These are phyloP conservation scores for Drosophila lini DNA, from an alignment of 1,140 invertebrate species.

Conservation along the genomic window DNA sequence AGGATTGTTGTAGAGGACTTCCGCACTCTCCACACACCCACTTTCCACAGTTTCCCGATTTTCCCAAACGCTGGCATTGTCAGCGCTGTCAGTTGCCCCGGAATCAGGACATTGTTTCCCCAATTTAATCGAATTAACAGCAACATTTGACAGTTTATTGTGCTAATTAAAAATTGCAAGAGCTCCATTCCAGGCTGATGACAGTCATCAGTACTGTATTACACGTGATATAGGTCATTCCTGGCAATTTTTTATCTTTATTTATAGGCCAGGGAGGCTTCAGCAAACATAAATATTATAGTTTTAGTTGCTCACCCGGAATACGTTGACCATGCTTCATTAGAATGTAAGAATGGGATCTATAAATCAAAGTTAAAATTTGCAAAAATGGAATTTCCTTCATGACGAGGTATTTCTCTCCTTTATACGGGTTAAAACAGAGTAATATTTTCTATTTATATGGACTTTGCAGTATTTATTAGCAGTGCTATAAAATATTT, in stretches of 20 bases:
- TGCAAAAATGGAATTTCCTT: too few relatives aligned
- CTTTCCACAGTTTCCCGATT: background rate
- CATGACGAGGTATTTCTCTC: too few relatives aligned
- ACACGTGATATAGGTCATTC: background rate
- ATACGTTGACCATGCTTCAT: background rate
- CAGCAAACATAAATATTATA: background rate
- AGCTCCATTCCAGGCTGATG: slow-evolving; percentile 4
- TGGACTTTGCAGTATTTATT: background rate
- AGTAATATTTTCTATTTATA: too few relatives aligned
- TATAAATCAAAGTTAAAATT: background rate
- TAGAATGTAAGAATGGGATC: background rate
- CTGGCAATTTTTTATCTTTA: background rate
- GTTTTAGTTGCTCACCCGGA: background rate
- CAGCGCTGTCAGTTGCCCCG: slow-evolving; percentile 31
- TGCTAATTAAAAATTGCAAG: slow-evolving; percentile 58
- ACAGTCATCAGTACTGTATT: background rate
- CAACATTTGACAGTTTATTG: slow-evolving; percentile 62
- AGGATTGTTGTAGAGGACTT: background rate
- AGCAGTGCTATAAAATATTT: too few relatives aligned
- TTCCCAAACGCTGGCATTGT: slow-evolving; percentile 46
- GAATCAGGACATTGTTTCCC: slow-evolving; percentile 19
- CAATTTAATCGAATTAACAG: slow-evolving; percentile 66
- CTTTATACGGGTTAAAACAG: too few relatives aligned
- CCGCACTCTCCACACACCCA: background rate
- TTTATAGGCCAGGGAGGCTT: background rate